phyloP scores from a whole-genome alignment of 30 jellyfish, hydroid and myxozoan species.

The Pelagia noctiluca region DNA sequence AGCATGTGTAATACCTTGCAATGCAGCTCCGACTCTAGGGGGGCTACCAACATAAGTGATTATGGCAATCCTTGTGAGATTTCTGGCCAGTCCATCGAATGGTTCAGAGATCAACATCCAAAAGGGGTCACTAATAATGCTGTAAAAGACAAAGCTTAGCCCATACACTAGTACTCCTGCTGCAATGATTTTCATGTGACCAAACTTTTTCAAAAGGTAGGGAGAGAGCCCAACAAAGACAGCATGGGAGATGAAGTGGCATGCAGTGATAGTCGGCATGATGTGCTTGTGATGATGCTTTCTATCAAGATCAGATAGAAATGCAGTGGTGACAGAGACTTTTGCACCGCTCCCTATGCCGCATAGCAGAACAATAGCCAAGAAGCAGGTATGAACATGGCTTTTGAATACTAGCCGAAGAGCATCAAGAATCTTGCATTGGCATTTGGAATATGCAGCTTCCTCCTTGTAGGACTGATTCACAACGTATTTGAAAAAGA shows the following conservation, averaged over 20 bases:
- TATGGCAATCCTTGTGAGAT: constrained; percentile 61
- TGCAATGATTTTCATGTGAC: constrained; percentile 44
- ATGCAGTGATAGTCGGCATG: constrained; percentile 57
- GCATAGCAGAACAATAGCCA: constrained; percentile 71
- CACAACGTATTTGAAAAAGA: constrained; percentile 51
- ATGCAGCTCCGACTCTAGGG: constrained; percentile 85
- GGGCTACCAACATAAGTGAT: constrained; percentile 94
- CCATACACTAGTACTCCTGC: constrained; percentile 79
- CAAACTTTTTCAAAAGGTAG: constrained; percentile 42
- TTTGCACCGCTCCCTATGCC: constrained; percentile 86
- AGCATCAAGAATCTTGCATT: constrained; percentile 73
- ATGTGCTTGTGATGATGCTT: constrained; percentile 34
- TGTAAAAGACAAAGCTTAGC: constrained; percentile 60
- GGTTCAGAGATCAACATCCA: constrained; percentile 85
- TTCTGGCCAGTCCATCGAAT: constrained; percentile 73
- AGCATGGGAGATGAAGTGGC: constrained; percentile 76
- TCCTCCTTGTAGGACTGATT: not conserved
- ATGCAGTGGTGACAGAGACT: constrained; percentile 59
- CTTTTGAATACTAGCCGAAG: constrained; percentile 28
- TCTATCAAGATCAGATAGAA: constrained; percentile 71
- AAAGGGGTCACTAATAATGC: constrained; percentile 65
- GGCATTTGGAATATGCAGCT: not conserved
- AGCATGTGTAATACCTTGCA: constrained; percentile 88
- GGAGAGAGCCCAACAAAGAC: constrained; percentile 72
- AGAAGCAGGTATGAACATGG: constrained; percentile 55